Conservation (phyloP, 2,113 vertebrate species). For the Caracal caracal region DNA sequence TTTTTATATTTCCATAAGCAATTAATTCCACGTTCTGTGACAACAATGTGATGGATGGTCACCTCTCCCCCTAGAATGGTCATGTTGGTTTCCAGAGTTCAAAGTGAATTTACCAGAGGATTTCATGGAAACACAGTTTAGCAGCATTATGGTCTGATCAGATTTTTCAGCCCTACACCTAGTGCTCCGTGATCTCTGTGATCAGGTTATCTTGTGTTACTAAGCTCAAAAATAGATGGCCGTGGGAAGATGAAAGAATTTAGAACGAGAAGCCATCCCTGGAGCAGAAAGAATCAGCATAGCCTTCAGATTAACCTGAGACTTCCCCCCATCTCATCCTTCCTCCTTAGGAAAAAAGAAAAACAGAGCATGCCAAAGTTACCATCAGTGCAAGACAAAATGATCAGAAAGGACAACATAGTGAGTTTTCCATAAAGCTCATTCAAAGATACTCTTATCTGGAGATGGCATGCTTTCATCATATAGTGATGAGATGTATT, state of each 20-base stretch:
- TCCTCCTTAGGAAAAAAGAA: not conserved
- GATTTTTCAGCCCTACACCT: not conserved
- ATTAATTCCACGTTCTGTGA: not conserved
- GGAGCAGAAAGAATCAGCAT: not conserved
- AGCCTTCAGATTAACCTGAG: not conserved
- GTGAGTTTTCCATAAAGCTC: not conserved
- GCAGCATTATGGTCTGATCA: not conserved
- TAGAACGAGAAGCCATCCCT: not conserved
- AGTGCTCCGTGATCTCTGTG: not conserved
- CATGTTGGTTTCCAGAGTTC: constrained; percentile 21
- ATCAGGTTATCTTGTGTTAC: not conserved
- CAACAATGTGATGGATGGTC: not conserved
- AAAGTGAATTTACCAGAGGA: not conserved
- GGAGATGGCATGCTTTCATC: not conserved
- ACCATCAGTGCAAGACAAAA: not conserved
- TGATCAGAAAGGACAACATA: not conserved
- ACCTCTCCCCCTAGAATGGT: not conserved
- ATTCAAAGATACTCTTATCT: not conserved
- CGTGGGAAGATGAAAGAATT: not conserved
- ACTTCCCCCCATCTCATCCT: not conserved
- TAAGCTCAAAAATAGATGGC: not conserved
- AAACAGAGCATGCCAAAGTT: not conserved
- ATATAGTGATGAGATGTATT: not conserved
- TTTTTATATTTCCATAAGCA: constrained; percentile 42
- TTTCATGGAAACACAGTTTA: not conserved